Evolutionary conservation across 2,113 vertebrate genomes (phyloP).

Genomic region (Carassius carassius): DNA sequence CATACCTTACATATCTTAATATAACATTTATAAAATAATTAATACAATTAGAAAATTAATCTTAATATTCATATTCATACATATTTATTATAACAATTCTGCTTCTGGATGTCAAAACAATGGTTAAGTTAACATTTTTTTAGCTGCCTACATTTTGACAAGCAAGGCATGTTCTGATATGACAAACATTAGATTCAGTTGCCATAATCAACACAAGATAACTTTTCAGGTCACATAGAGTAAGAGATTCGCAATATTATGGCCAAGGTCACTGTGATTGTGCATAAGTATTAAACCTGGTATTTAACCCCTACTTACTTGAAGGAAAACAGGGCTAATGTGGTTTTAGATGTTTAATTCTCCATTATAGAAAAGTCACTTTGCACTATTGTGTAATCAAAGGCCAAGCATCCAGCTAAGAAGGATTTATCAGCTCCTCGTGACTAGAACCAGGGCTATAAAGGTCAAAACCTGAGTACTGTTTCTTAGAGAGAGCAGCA

Average conservation of each 20-base stretch:
- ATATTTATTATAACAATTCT: not conserved
- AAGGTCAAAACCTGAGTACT: constrained; percentile 24
- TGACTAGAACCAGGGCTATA: constrained; percentile 34
- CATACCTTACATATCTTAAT: too few relatives aligned
- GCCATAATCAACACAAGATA: not conserved
- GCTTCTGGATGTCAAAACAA: too few relatives aligned
- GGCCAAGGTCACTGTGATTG: not conserved
- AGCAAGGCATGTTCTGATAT: not conserved
- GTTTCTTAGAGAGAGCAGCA: not conserved
- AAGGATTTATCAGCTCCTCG: constrained; percentile 47
- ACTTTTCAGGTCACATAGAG: not conserved
- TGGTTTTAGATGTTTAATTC: constrained; percentile 32
- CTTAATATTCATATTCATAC: not conserved
- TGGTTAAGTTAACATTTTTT: not conserved
- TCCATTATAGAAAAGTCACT: constrained; percentile 35
- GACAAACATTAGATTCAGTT: constrained; percentile 3
- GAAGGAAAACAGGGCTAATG: constrained; percentile 10
- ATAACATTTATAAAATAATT: too few relatives aligned
- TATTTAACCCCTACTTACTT: not conserved
- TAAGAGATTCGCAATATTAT: not conserved
- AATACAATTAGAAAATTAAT: too few relatives aligned
- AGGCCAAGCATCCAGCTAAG: constrained; percentile 29
- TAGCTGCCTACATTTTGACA: not conserved
- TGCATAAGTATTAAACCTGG: not conserved
- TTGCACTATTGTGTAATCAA: constrained; percentile 47